Conservation (phyloP, 2,888 invertebrate species). For the Drosophila nr. perissopoda region DNA sequence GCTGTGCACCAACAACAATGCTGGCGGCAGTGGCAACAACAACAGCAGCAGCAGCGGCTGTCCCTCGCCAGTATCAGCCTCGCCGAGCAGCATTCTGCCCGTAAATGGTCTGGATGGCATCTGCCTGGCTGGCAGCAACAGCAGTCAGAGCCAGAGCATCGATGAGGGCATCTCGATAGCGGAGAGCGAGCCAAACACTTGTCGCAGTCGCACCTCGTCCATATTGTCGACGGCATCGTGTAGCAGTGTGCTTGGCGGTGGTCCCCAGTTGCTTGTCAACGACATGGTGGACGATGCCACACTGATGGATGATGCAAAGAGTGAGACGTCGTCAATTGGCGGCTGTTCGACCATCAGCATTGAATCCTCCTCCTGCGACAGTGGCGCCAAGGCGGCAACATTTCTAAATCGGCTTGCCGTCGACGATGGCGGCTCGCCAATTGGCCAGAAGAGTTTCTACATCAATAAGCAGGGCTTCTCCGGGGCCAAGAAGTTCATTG, state of each 20-base stretch:
- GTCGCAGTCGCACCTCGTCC: slow-evolving; percentile 65
- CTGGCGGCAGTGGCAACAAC: slow-evolving; percentile 46
- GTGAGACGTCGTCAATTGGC: slow-evolving; percentile 82
- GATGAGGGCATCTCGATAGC: slow-evolving; percentile 82
- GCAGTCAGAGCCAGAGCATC: slow-evolving; percentile 79
- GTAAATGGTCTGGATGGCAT: slow-evolving; percentile 52
- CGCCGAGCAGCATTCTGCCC: slow-evolving; percentile 71
- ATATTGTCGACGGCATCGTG: slow-evolving; percentile 66
- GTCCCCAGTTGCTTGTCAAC: slow-evolving; percentile 69
- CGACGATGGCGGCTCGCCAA: slow-evolving; percentile 63
- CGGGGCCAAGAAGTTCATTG: slow-evolving; percentile 78
- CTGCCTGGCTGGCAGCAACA: slow-evolving; percentile 74
- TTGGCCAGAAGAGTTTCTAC: slow-evolving; percentile 77
- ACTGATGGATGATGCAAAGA: slow-evolving; percentile 83
- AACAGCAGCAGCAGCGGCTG: slow-evolving; percentile 81
- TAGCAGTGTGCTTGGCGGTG: slow-evolving; percentile 45
- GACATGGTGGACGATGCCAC: slow-evolving; percentile 82
- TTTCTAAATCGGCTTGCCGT: slow-evolving; percentile 71
- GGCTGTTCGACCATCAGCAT: slow-evolving; percentile 81
- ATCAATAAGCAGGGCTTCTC: slow-evolving; percentile 79
- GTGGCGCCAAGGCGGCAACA: slow-evolving; percentile 68
- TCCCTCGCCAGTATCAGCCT: slow-evolving; percentile 83
- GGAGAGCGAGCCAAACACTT: slow-evolving; percentile 69
- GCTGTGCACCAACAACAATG: slow-evolving; percentile 82
- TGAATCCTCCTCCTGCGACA: slow-evolving; percentile 80